Percentiles rank a stretch among this genome's conserved stretches.
phyloP scores from a whole-genome alignment of 2,888 invertebrate genomes.

The Ischnura elegans region DNA sequence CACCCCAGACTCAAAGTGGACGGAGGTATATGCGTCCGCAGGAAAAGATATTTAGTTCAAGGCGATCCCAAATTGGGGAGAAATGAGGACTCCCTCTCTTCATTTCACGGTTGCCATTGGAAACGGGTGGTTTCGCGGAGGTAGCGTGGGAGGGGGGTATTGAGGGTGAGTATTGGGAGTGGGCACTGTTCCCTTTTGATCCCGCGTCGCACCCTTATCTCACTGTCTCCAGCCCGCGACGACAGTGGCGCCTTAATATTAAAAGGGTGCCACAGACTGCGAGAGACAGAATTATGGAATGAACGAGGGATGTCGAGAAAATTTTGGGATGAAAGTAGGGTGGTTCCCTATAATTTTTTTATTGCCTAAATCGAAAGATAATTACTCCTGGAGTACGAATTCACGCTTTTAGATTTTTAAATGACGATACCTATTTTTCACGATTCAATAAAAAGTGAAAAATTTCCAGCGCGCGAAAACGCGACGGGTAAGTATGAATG shows the following conservation, averaged over 20 bases:
- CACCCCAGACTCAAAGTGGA: slow-evolving; percentile 36
- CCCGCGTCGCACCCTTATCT: not conserved
- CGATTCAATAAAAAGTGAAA: too few species aligned
- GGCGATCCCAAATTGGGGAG: slow-evolving; percentile 56
- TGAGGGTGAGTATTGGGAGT: not conserved
- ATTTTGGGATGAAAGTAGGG: too few species aligned
- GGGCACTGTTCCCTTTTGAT: too few species aligned
- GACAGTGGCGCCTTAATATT: not conserved
- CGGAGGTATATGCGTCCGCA: not conserved
- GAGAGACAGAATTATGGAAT: not conserved
- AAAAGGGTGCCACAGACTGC: not conserved
- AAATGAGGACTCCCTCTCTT: not conserved
- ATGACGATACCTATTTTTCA: too few species aligned
- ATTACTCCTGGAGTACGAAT: too few species aligned
- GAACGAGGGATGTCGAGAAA: too few species aligned
- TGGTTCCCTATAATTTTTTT: too few species aligned
- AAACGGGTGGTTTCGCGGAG: not conserved
- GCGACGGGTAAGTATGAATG: too few species aligned
- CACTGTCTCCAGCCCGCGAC: not conserved
- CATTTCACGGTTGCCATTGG: slow-evolving; percentile 10
- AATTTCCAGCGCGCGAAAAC: too few species aligned
- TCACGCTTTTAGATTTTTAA: too few species aligned
- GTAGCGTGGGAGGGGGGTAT: not conserved
- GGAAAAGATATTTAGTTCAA: slow-evolving; percentile 57
- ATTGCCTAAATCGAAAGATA: too few species aligned